Percentiles rank a stretch among this genome's conserved stretches.
phyloP scores from a whole-genome alignment of 1,140 invertebrate genomes.

The Venturia canescens region DNA sequence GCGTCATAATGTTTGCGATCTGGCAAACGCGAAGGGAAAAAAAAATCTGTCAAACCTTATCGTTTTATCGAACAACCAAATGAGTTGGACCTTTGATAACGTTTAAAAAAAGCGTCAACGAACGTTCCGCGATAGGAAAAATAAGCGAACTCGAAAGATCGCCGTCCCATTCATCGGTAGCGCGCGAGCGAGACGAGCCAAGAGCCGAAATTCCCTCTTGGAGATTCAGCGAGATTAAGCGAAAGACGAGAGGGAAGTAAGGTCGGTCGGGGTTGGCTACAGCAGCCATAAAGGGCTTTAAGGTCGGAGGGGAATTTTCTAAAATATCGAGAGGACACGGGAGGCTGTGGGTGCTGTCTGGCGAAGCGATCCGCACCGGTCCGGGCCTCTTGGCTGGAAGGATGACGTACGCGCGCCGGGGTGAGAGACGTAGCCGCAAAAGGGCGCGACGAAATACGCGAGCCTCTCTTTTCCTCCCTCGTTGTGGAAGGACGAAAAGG shows the following conservation, averaged over 20 bases:
- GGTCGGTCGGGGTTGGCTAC: not conserved
- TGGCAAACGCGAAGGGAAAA: no score
- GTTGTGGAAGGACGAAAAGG: constrained; percentile 51
- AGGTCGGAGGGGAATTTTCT: constrained; percentile 8
- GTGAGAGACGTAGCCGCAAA: constrained; percentile 23
- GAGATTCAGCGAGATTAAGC: not conserved
- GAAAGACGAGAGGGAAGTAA: not conserved
- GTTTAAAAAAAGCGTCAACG: no score
- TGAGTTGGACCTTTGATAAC: no score
- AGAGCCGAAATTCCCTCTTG: not conserved
- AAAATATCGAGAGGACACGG: constrained; percentile 14
- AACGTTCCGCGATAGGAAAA: no score
- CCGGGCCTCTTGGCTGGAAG: constrained; percentile 16
- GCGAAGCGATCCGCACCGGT: not conserved
- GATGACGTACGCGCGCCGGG: constrained; percentile 9
- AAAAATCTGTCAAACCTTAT: no score
- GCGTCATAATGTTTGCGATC: no score
- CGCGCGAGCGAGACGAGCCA: not conserved
- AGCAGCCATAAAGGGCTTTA: no score
- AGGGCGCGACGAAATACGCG: constrained; percentile 50
- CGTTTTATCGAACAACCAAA: no score
- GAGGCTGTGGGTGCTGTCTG: constrained; percentile 4
- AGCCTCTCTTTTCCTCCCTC: no score
- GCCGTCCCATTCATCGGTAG: not conserved
- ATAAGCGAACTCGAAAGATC: not conserved